Evolutionary conservation across 2,113 vertebrate genomes (phyloP).

Genomic region (Salminus brasiliensis): DNA sequence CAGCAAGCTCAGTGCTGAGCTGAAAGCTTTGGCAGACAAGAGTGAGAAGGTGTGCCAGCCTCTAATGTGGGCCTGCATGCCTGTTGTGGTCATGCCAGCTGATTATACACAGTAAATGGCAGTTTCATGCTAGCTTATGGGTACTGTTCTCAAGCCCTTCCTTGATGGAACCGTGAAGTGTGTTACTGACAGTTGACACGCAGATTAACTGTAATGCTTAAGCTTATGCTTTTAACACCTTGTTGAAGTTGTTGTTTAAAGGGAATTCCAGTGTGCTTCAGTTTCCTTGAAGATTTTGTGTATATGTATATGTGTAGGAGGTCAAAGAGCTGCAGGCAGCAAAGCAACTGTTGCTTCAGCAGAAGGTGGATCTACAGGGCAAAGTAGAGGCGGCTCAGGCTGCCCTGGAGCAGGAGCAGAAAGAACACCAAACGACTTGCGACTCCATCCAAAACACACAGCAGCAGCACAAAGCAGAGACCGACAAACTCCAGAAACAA

Average conservation of each 20-base stretch:
- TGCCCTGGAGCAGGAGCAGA: slow-evolving; percentile 83
- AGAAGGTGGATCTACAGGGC: slow-evolving; percentile 91
- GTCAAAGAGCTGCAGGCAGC: slow-evolving; percentile 86
- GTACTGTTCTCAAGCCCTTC: neutral
- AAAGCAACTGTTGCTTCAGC: slow-evolving; percentile 92
- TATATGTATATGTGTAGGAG: slow-evolving; percentile 74
- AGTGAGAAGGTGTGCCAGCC: slow-evolving; percentile 83
- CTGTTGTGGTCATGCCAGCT: neutral
- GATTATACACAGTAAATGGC: neutral
- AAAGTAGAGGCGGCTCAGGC: slow-evolving; percentile 78
- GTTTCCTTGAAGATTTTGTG: neutral
- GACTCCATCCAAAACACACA: slow-evolving; percentile 81
- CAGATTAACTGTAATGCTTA: too few relatives aligned
- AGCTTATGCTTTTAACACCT: too few relatives aligned
- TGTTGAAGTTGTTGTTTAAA: too few relatives aligned
- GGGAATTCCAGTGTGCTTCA: neutral
- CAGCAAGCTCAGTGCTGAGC: slow-evolving; percentile 78
- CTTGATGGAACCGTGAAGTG: neutral
- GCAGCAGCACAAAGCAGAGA: slow-evolving; percentile 81
- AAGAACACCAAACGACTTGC: slow-evolving; percentile 78
- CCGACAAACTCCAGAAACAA: slow-evolving; percentile 78
- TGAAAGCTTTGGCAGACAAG: slow-evolving; percentile 81
- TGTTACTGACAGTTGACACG: neutral
- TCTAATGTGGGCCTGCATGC: neutral
- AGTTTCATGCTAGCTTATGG: neutral